Conservation (phyloP, 2,113 vertebrate genomes). For the Amblyopsis rosae region DNA sequence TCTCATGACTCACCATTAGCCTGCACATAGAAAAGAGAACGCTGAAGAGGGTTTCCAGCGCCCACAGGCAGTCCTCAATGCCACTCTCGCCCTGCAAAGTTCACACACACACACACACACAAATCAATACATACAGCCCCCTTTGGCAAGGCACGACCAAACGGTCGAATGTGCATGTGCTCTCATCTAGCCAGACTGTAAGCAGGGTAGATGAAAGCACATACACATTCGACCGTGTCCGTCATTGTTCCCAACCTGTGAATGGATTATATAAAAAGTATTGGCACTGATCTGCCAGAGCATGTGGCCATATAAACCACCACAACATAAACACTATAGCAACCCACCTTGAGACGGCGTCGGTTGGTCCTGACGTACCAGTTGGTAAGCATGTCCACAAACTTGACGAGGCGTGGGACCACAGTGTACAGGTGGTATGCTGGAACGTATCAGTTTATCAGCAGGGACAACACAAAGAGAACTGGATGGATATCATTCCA, state of each 20-base stretch:
- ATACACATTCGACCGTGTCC: too few relatives aligned
- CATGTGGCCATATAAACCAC: neutral
- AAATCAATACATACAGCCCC: slow-evolving; percentile 30
- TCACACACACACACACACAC: slow-evolving; percentile 9
- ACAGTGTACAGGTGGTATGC: slow-evolving; percentile 94
- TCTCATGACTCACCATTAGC: slow-evolving; percentile 88
- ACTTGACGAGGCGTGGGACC: slow-evolving; percentile 94
- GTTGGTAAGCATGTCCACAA: slow-evolving; percentile 96
- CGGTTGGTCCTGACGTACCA: slow-evolving; percentile 98
- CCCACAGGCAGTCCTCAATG: slow-evolving; percentile 87
- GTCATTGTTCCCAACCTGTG: neutral
- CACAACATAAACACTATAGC: neutral
- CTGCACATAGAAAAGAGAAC: slow-evolving; percentile 96
- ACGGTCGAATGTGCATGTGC: neutral
- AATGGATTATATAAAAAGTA: neutral
- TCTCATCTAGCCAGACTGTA: neutral
- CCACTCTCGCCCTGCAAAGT: slow-evolving; percentile 89
- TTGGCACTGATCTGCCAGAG: too few relatives aligned
- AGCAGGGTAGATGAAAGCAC: too few relatives aligned
- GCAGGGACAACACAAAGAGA: neutral
- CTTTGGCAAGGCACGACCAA: slow-evolving; percentile 28
- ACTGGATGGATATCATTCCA: neutral
- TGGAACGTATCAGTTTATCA: slow-evolving; percentile 53
- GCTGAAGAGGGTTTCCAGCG: slow-evolving; percentile 94
- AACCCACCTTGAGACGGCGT: slow-evolving; percentile 89